Percentiles rank a stretch among this genome's conserved stretches.
phyloP scores from a whole-genome alignment of 2,797 vertebrate species.

The Anisognathus igniventris region DNA sequence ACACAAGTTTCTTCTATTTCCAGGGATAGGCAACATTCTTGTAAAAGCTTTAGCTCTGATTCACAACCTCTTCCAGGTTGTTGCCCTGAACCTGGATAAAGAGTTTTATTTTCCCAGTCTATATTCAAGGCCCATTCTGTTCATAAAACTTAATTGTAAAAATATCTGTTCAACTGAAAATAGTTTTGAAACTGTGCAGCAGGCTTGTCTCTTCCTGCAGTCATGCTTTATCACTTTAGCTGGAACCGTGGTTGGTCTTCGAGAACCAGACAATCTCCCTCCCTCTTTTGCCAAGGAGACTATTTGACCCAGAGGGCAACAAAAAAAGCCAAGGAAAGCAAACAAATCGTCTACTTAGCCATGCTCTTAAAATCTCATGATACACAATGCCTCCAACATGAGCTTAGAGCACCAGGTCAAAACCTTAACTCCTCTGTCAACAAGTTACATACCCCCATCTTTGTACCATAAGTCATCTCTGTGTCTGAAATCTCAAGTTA shows the following conservation, averaged over 20 bases:
- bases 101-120: background rate
- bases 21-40: background rate
- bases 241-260: background rate
- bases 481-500: background rate
- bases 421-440: background rate
- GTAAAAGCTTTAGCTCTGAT: background rate
- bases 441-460: background rate
- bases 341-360: background rate
- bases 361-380: background rate
- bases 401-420: background rate
- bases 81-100: background rate
- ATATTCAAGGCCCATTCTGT: background rate
- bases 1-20: background rate
- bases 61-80: background rate
- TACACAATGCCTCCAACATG: background rate
- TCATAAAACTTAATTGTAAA: background rate
- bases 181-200: background rate
- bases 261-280: background rate
- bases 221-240: background rate
- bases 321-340: background rate
- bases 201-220: background rate
- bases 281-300: background rate
- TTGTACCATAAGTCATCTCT: background rate
- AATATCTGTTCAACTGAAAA: background rate
- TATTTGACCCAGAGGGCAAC: background rate